Evolutionary conservation across 2,797 vertebrate genomes (phyloP), one percentile per base, ranked within the genome.

Genomic region (Prunella strophiata): DNA sequence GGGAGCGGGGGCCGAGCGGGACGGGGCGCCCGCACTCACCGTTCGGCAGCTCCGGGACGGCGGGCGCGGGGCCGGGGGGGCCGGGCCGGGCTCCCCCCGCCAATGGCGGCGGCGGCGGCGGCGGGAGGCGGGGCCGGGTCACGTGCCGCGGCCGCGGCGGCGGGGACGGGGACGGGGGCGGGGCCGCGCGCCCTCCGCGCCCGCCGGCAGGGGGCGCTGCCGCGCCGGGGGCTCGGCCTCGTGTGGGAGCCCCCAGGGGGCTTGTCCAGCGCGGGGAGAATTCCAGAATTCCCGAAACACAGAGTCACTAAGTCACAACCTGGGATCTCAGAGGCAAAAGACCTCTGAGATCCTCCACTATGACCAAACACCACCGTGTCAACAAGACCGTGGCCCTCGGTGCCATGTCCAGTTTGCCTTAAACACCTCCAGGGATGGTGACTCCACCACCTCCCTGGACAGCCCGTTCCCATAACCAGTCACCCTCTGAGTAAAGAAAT

Each of bases 221-320:
- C 61, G 45, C 32, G 17, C 38, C 2, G 61, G 66, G 79, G 59
- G 70, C 8, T 42, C 25, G 50, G 68, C 23, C 8, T 1, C 2
- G 8, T 23, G 3, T 4, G 80, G 42, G 42, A 5, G 34, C 25
- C 16, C 25, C 0, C 5, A 1, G 34, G 0, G n/a, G 4, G 19
- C 1, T 40, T 5, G 59, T 25, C 16, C 42, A 1, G 59, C 0
- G 50, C 25, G 7, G 36, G 5, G 61, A 8, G 45, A 22, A 17
- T 15, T 21, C 20, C 81, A 0, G 36, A 22, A 8, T 7, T 16
- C 4, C 63, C 10, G 48, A 15, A 54, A 42, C 20, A 15, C 9
- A 2, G 15, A 21, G 32, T 3, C 27, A 6, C 79, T 10, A 3
- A 38, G 36, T 26, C 32, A 36, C 70, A 22, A 34, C 42, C 7